Conservation (phyloP, 2,113 vertebrate species). For the Psilopsiagon aurifrons region DNA sequence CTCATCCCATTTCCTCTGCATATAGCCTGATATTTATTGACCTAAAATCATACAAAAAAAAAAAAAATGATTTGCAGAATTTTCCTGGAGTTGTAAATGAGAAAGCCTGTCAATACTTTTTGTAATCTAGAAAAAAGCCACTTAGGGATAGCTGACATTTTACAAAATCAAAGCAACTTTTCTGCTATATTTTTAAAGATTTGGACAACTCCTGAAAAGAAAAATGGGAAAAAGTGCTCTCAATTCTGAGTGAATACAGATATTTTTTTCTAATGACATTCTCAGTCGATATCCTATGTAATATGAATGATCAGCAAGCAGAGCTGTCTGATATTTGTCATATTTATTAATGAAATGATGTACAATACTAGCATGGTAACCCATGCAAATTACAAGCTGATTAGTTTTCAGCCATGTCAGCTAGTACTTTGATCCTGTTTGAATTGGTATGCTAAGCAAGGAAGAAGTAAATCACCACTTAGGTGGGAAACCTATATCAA, state of each 20-base stretch:
- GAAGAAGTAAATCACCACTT: conserved; percentile 25
- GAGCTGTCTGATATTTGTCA: conserved; percentile 27
- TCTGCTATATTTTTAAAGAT: not conserved
- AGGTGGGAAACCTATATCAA: conserved; percentile 6
- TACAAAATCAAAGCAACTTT: conserved; percentile 15
- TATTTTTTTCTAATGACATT: not conserved
- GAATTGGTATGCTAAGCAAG: conserved; percentile 25
- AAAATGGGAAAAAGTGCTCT: not conserved
- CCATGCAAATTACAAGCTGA: conserved; percentile 45
- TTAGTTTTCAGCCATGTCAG: conserved; percentile 35
- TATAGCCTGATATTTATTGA: conserved; percentile 2
- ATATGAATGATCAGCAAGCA: conserved; percentile 28
- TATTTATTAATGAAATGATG: conserved; percentile 58
- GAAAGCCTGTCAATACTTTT: conserved; percentile 1
- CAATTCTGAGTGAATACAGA: not conserved
- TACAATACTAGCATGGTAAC: not conserved
- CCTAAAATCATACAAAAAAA: not conserved
- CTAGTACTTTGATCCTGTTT: conserved; percentile 34
- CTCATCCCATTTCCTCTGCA: not conserved
- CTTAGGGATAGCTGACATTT: not conserved
- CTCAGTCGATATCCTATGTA: conserved; percentile 19
- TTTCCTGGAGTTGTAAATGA: conserved; percentile 18
- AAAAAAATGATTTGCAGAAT: not conserved
- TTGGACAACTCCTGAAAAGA: not conserved
- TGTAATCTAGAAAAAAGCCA: not conserved